phyloP scores from a whole-genome alignment of 2,888 invertebrate genomes.

The Mesochorus sp. region DNA sequence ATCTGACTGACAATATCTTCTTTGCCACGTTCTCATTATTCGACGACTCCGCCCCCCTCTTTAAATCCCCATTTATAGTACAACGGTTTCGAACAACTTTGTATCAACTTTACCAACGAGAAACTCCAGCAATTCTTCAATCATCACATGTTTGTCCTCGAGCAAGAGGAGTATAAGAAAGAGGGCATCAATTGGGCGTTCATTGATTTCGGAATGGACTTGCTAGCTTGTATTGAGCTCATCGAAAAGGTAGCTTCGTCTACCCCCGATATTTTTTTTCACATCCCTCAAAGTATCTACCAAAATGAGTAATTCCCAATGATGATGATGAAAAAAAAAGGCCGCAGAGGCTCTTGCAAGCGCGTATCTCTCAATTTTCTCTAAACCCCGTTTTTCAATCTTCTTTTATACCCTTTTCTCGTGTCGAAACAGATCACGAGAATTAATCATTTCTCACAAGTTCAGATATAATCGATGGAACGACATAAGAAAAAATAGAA shows the following conservation, averaged over 20 bases:
- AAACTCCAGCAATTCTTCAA: conserved; percentile 99
- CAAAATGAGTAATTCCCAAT: neutral
- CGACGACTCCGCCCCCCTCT: conserved; percentile 14
- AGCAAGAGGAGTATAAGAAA: conserved; percentile 99
- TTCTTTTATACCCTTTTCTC: too few relatives aligned
- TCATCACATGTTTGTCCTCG: conserved; percentile 99
- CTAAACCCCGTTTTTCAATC: neutral
- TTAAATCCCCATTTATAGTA: conserved; percentile 87
- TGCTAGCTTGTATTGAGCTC: conserved; percentile 98
- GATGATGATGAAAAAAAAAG: neutral
- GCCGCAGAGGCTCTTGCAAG: conserved; percentile 59
- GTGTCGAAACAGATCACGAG: neutral
- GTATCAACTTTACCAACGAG: conserved; percentile 99
- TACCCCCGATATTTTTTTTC: conserved; percentile 41
- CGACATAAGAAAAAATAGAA: too few relatives aligned
- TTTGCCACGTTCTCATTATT: conserved; percentile 44
- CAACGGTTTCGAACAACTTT: conserved; percentile 99
- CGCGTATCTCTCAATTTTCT: conserved; percentile 48
- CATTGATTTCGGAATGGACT: conserved; percentile 99
- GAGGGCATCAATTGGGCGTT: conserved; percentile 99
- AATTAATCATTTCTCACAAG: neutral
- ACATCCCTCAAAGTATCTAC: neutral
- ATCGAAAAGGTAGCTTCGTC: conserved; percentile 94
- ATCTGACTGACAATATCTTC: conserved; percentile 46
- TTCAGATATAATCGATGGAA: too few relatives aligned